phyloP scores from a whole-genome alignment of 1,140 invertebrate species.

The Eurosta solidaginis region DNA sequence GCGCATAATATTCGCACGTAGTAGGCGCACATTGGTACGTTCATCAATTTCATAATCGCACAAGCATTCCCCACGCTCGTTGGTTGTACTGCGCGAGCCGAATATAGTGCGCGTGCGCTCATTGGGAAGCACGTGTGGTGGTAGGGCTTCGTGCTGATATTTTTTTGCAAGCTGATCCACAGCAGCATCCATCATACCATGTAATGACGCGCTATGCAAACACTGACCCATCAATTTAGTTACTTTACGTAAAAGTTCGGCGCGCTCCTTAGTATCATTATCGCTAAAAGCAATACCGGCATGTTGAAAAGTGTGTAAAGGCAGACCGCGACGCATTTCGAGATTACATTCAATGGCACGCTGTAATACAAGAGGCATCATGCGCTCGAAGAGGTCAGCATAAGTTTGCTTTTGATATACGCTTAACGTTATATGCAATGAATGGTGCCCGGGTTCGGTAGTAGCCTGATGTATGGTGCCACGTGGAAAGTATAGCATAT shows the following conservation, averaged over 20 bases:
- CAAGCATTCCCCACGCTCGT: slow-evolving; percentile 66
- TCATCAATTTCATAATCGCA: slow-evolving; percentile 70
- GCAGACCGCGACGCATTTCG: slow-evolving; percentile 79
- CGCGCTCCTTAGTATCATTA: slow-evolving; percentile 60
- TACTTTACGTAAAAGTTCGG: slow-evolving; percentile 64
- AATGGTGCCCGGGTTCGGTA: slow-evolving; percentile 77
- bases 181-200: slow-evolving; percentile 71
- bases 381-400: slow-evolving; percentile 83
- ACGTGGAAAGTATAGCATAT: slow-evolving; percentile 89
- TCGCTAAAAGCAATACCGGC: slow-evolving; percentile 72
- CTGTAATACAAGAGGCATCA: slow-evolving; percentile 78
- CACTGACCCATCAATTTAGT: slow-evolving; percentile 59
- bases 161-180: slow-evolving; percentile 84
- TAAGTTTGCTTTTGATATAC: slow-evolving; percentile 90
- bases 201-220: slow-evolving; percentile 52
- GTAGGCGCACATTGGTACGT: slow-evolving; percentile 71
- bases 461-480: slow-evolving; percentile 92
- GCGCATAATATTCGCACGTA: slow-evolving; percentile 73
- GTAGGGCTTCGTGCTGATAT: slow-evolving; percentile 85
- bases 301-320: slow-evolving; percentile 75
- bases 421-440: slow-evolving; percentile 91
- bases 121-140: slow-evolving; percentile 72
- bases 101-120: slow-evolving; percentile 73
- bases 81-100: slow-evolving; percentile 72
- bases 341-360: slow-evolving; percentile 72